Base-by-base conservation (phyloP, 37 sponge, comb jelly and placozoan genomes). In the Beroe ovata region DNA sequence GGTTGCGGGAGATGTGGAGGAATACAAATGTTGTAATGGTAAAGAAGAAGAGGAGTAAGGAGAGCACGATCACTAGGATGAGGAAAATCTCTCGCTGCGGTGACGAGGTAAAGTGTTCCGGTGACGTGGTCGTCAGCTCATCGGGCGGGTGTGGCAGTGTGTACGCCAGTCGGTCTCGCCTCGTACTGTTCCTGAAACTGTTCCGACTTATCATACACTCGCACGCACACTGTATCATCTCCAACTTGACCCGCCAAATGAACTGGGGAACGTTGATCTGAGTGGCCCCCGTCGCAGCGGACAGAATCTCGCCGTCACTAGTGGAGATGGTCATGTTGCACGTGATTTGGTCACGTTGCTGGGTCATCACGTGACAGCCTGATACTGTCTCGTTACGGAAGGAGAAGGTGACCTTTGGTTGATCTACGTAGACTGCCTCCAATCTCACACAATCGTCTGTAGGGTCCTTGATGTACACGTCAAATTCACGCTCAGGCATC, bases 251-350 rank as follows among this genome's bases (percentile, higher is more conserved):
- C 26, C 22, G 26, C 28, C 33, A 35, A 25, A 77, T 35, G 38
- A 77, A 77, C 84, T 77, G 35, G 6, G 84, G 84, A 0, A 77
- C 38, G 23, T 20, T 21, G 84, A 77, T 77, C 1, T 21, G n/a
- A 14, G 21, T 77, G 6, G 84, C 84, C 0, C 84, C 54, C 8
- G 84, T 77, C 1, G 84, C 84, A 42, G 33, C 38, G 84, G 84
- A 39, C 23, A 77, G 22, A 14, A 42, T 54, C 20, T 77, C 84
- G 0, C 54, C 54, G 22, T 39, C 54, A 6, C 84, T 54, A 8
- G 84, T 42, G 19, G 33, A 21, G 54, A 77, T 77, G 38, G 84
- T 32, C 42, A 77, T 77, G 84, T 77, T 77, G 28, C 84, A 77
- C 22, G 38, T n/a, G 42, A 77, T 20, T 1, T 32, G 8, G 14